These are phyloP conservation scores for Sinocyclocheilus anshuiensis DNA, from an alignment of 2,113 vertebrate species.

Conservation along the genomic window DNA sequence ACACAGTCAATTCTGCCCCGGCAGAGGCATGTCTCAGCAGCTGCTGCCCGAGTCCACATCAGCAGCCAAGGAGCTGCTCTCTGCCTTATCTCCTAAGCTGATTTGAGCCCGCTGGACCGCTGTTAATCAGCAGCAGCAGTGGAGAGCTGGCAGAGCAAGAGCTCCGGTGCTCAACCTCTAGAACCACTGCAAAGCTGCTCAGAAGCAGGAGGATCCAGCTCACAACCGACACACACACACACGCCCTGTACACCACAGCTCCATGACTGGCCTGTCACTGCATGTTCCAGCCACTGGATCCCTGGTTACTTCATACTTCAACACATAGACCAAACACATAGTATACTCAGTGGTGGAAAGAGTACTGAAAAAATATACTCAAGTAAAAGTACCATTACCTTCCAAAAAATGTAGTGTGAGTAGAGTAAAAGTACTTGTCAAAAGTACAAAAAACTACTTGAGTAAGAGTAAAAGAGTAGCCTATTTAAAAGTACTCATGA, in stretches of 20 bases:
- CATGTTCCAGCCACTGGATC: conserved; percentile 16
- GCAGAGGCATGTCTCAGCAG: conserved; percentile 58
- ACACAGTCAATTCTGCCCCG: conserved; percentile 56
- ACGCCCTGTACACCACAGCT: conserved; percentile 1
- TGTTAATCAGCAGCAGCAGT: conserved; percentile 58
- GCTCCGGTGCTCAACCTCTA: conserved; percentile 9
- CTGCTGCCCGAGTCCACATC: conserved; percentile 52
- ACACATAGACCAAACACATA: not conserved
- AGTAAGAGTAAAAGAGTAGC: too few relatives aligned
- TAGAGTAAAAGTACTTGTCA: too few relatives aligned
- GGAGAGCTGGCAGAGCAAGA: conserved; percentile 55
- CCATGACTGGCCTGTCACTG: not conserved
- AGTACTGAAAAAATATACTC: too few relatives aligned
- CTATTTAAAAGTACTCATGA: too few relatives aligned
- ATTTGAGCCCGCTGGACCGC: conserved; percentile 55
- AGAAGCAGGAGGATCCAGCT: conserved; percentile 56
- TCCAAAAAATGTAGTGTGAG: too few relatives aligned
- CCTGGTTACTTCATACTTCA: not conserved
- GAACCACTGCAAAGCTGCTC: conserved; percentile 50
- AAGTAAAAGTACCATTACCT: too few relatives aligned
- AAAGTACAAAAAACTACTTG: too few relatives aligned
- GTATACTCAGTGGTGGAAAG: too few relatives aligned
- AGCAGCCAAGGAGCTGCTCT: conserved; percentile 52
- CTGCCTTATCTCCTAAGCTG: conserved; percentile 58
- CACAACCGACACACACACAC: conserved; percentile 18